A percentile compares a stretch with the other conserved stretches of the same genome.
Evolutionary conservation across 2,113 vertebrate genomes (phyloP).

Genomic region (Leptocoma aspasia): DNA sequence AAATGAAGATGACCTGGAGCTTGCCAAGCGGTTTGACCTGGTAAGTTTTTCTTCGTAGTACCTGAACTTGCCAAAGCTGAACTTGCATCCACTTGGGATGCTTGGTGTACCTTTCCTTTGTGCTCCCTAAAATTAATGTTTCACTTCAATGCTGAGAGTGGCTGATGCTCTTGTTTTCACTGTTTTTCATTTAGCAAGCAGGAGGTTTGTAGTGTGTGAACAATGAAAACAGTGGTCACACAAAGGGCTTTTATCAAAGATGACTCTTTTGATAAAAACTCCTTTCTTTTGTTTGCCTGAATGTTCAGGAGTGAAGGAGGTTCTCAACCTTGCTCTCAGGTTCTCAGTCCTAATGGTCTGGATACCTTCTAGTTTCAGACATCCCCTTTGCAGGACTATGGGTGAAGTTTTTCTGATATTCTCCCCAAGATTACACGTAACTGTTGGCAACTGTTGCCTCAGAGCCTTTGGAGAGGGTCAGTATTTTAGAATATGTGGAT

Average conservation of each 20-base stretch:
- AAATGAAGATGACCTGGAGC: constrained; percentile 92
- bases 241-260: background rate
- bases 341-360: background rate
- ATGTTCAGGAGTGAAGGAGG: background rate
- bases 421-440: background rate
- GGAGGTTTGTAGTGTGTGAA: background rate
- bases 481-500: background rate
- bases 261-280: background rate
- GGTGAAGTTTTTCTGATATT: background rate
- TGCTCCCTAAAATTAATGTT: background rate
- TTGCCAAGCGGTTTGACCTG: constrained; percentile 91
- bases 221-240: background rate
- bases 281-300: background rate
- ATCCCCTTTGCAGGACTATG: background rate
- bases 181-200: background rate
- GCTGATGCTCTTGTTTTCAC: background rate
- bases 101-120: background rate
- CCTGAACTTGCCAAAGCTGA: background rate
- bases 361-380: background rate
- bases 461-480: background rate
- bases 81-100: background rate
- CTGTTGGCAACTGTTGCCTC: background rate
- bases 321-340: background rate
- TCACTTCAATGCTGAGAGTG: background rate
- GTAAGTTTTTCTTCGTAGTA: constrained; percentile 69